Evolutionary conservation across 1,140 invertebrate genomes (phyloP).

Genomic region (Halictus rubicundus): DNA sequence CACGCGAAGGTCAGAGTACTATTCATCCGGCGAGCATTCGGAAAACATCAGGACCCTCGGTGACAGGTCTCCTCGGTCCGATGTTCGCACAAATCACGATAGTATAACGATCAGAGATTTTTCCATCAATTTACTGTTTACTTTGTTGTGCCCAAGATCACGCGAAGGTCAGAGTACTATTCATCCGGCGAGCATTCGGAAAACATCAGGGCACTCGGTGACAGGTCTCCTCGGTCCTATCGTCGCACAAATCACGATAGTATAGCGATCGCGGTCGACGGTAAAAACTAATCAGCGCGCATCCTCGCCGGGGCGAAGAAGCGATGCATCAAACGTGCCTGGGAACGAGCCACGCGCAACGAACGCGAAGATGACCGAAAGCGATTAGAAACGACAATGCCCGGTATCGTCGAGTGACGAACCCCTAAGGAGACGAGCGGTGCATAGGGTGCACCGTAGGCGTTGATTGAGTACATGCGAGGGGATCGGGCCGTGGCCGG

Average conservation of each 20-base stretch:
- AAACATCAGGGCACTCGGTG: background rate
- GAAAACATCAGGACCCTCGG: background rate
- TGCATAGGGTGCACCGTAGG: background rate
- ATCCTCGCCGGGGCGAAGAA: background rate
- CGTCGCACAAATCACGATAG: background rate
- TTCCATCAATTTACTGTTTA: too few species aligned
- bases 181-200: background rate
- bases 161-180: too few species aligned
- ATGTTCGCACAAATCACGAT: background rate
- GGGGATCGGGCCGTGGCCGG: too few species aligned
- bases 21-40: too few species aligned
- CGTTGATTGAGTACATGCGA: slow-evolving; percentile 41
- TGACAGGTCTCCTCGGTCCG: background rate
- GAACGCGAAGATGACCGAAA: slow-evolving; percentile 8
- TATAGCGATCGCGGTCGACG: background rate
- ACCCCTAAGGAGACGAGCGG: background rate
- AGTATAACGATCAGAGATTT: background rate
- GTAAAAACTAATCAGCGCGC: background rate
- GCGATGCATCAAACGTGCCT: background rate
- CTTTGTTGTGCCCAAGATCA: too few species aligned
- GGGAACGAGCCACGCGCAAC: background rate
- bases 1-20: too few species aligned
- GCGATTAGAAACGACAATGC: slow-evolving; percentile 18
- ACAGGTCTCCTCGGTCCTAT: background rate
- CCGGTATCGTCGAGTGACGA: background rate